These are phyloP conservation scores for Drosophila carrolli DNA, from an alignment of 1,140 invertebrate species.

Conservation along the genomic window DNA sequence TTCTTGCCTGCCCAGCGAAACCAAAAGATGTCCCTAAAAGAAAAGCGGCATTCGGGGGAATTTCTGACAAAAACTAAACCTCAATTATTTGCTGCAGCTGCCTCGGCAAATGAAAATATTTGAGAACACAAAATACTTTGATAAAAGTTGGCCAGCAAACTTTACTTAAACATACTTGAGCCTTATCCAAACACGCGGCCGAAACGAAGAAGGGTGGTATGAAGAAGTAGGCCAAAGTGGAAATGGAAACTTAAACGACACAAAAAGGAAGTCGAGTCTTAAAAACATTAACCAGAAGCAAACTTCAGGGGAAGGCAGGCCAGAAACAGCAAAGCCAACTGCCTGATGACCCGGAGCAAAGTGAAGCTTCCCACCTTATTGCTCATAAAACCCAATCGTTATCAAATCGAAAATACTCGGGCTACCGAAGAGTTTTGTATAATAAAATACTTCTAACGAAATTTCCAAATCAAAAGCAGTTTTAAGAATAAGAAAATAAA, in stretches of 20 bases:
- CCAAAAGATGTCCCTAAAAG: not conserved
- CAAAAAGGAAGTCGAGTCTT: constrained; percentile 73
- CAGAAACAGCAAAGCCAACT: constrained; percentile 47
- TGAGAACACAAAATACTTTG: constrained; percentile 74
- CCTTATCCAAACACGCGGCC: constrained; percentile 35
- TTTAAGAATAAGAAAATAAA: no score
- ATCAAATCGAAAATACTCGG: no score
- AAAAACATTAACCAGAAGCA: constrained; percentile 58
- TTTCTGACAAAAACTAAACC: constrained; percentile 39
- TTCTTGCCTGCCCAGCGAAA: constrained; percentile 5
- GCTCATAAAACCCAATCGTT: not conserved
- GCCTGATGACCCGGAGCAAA: constrained; percentile 27
- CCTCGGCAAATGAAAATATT: constrained; percentile 76
- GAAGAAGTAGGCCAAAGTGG: constrained; percentile 19
- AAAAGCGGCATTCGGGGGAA: not conserved
- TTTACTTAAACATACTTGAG: constrained; percentile 71
- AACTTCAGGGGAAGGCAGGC: constrained; percentile 19
- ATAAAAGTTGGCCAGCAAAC: constrained; percentile 72
- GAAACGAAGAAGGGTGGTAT: not conserved
- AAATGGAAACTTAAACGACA: constrained; percentile 67
- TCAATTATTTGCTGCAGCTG: constrained; percentile 78
- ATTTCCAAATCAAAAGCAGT: not conserved
- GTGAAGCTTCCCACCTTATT: constrained; percentile 29
- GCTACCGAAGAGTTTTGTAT: no score
- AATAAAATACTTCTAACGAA: not conserved